Base-by-base conservation (phyloP, 2,888 invertebrate species). In the Drosophila pegasa region DNA sequence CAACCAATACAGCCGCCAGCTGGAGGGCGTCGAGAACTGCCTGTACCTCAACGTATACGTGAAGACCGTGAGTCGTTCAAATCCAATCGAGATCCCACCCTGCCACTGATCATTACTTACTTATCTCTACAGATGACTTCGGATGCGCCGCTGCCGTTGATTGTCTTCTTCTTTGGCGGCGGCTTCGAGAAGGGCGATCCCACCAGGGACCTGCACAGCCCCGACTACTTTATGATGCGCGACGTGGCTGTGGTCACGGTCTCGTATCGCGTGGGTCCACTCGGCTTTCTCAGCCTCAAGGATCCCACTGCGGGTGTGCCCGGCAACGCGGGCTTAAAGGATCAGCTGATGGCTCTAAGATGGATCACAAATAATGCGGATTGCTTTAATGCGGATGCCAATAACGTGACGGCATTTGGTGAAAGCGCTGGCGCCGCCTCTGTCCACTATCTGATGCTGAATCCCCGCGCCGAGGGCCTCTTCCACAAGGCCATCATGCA, bases 311-410 rank as follows among this genome's bases (percentile, higher is more conserved):
- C 93, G 0, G 89, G 90, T 2, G 92, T 93, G 38, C 93, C 93
- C 1, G 93, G 93, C 2, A 94, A 94, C 80, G 93, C 93, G 2
- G 93, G 93, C 1, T 80, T 94, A 0, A 93, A 93, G 84, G 94
- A 94, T 81, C 93, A 93, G 85, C 84, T 93, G 0, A 64, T 93
- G 80, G 93, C 93, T 0, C 72, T 94, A 47, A 89, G 91, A 63
- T 94, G 93, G 93, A 89, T 94, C 0, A 91, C 92, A 40, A 75
- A 87, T 18, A 93, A 94, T 73, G 92, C 93, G 2, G 31, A 69
- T 2, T 65, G 75, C 10, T 94, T 94, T 65, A 92, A 93, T 71
- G 94, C 93, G 1, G 93, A 94, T 85, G 85, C 93, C 0, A 82
- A 91, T 1, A 94, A 94, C 78, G 90, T 92, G 1, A 93, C 93